phyloP scores from a whole-genome alignment of 1,140 invertebrate genomes.

The Papilio machaon region DNA sequence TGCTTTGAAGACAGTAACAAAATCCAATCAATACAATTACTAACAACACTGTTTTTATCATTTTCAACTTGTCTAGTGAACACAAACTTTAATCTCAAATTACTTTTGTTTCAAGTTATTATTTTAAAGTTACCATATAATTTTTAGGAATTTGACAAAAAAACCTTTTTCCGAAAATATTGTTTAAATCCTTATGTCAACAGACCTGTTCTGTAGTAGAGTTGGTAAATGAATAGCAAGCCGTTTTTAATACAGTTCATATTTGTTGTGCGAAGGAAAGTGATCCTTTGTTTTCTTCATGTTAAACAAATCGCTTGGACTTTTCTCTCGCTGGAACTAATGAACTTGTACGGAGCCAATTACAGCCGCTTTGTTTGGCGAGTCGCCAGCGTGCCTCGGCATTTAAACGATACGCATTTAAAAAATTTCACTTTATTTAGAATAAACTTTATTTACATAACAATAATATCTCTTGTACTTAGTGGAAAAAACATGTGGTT shows the following conservation, averaged over 20 bases:
- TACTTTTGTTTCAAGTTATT: not conserved
- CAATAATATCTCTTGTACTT: constrained; percentile 26
- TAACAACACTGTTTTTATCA: constrained; percentile 55
- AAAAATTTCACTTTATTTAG: constrained; percentile 57
- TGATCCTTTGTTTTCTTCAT: constrained; percentile 66
- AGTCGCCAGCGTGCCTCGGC: constrained; percentile 45
- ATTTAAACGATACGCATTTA: constrained; percentile 59
- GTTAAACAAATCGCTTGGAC: constrained; percentile 63
- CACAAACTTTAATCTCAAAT: constrained; percentile 20
- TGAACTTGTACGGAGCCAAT: constrained; percentile 65
- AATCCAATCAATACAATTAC: constrained; percentile 55
- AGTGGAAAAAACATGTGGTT: not conserved
- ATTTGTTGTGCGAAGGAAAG: constrained; percentile 66
- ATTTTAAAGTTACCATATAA: not conserved
- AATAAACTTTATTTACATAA: constrained; percentile 54
- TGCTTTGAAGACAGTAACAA: constrained; percentile 66
- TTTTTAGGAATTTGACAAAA: not conserved
- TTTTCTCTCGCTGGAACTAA: constrained; percentile 72
- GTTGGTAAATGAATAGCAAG: constrained; percentile 63
- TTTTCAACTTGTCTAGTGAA: constrained; percentile 43
- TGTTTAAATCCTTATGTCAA: constrained; percentile 38
- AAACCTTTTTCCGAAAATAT: not conserved
- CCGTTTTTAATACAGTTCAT: constrained; percentile 52
- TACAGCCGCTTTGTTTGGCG: constrained; percentile 59
- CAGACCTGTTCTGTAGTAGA: constrained; percentile 13